Evolutionary conservation across 2,113 vertebrate species (phyloP).

Genomic region (Fulica atra): DNA sequence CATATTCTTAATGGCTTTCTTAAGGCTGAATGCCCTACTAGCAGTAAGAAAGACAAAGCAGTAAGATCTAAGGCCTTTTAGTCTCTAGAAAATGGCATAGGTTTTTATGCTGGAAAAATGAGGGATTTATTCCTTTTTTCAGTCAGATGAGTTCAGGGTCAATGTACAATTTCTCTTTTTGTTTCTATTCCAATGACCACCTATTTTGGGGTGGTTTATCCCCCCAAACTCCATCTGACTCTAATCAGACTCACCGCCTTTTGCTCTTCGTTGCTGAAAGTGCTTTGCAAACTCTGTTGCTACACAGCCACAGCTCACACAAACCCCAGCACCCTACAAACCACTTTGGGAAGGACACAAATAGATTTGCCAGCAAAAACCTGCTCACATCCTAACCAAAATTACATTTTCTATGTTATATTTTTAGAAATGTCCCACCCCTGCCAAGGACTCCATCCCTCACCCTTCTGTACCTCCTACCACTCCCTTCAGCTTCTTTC

Average conservation of each 20-base stretch:
- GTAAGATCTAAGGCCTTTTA: slow-evolving; percentile 61
- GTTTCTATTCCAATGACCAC: slow-evolving; percentile 60
- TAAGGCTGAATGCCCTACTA: slow-evolving; percentile 56
- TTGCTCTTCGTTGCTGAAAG: background rate
- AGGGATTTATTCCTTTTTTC: slow-evolving; percentile 58
- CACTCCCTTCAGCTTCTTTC: background rate
- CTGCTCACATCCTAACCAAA: background rate
- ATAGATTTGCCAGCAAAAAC: background rate
- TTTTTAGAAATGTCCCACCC: background rate
- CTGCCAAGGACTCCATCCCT: background rate
- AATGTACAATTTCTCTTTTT: slow-evolving; percentile 67
- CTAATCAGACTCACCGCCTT: background rate
- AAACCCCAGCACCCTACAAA: background rate
- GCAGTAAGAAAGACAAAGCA: slow-evolving; percentile 61
- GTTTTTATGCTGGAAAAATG: slow-evolving; percentile 67
- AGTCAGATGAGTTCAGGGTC: slow-evolving; percentile 37
- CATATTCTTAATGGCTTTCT: slow-evolving; percentile 53
- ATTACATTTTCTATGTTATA: background rate
- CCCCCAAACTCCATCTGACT: slow-evolving; percentile 33
- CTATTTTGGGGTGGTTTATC: slow-evolving; percentile 48
- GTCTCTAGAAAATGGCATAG: slow-evolving; percentile 36
- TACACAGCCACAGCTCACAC: accelerated
- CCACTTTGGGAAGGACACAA: background rate
- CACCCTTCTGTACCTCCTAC: background rate
- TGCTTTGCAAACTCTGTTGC: background rate